Percentiles rank a stretch among this genome's conserved stretches.
Conservation (phyloP, 2,113 vertebrate species). For the Dipodomys merriami region DNA sequence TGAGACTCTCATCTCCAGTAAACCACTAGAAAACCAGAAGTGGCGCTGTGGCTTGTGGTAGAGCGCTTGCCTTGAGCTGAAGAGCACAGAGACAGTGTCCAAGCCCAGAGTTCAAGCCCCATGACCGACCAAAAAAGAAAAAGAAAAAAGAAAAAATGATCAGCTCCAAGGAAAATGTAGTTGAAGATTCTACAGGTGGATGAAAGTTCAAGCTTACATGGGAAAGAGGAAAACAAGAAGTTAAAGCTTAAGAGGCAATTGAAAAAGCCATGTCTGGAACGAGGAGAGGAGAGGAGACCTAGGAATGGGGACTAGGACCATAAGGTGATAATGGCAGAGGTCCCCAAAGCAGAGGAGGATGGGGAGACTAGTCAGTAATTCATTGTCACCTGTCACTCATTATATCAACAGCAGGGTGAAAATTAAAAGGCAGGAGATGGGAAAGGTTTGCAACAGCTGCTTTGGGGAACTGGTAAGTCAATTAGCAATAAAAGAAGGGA, state of each 20-base stretch:
- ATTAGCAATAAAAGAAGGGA: constrained; percentile 63
- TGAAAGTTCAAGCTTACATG: background rate
- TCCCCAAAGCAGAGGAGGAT: background rate
- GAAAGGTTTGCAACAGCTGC: constrained; percentile 56
- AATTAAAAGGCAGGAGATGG: constrained; percentile 46
- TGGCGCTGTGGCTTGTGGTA: too few relatives aligned
- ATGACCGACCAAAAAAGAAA: too few relatives aligned
- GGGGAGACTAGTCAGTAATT: background rate
- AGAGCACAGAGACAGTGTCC: too few relatives aligned
- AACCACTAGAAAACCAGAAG: too few relatives aligned
- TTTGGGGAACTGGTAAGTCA: constrained; percentile 66
- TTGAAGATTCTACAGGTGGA: background rate
- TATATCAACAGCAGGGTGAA: background rate
- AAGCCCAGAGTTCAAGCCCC: too few relatives aligned
- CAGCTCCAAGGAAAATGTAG: background rate
- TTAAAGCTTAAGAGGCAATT: background rate
- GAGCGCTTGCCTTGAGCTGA: too few relatives aligned
- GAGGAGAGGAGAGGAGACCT: background rate
- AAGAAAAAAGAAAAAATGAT: background rate
- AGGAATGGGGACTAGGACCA: background rate
- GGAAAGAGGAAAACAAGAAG: background rate
- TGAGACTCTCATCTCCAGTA: too few relatives aligned
- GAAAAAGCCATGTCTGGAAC: background rate
- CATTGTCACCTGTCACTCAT: background rate
- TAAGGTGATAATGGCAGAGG: background rate